phyloP scores from a whole-genome alignment of 2,113 vertebrate genomes.

The Ochotona princeps region DNA sequence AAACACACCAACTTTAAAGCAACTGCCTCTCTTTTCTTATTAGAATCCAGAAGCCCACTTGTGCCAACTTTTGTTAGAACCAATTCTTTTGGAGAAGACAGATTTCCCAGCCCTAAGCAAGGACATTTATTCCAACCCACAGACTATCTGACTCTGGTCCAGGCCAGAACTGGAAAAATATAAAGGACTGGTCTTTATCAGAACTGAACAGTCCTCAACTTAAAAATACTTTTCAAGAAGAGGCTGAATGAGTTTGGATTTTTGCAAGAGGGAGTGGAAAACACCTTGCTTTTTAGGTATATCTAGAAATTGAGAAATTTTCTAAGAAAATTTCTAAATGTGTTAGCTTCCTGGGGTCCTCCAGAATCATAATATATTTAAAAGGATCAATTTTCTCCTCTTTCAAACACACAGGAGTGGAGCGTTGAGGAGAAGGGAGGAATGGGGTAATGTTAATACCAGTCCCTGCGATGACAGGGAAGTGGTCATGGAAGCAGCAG shows the following conservation, averaged over 20 bases:
- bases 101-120: not conserved
- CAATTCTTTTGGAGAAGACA: not conserved
- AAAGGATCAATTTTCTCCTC: not conserved
- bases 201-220: not conserved
- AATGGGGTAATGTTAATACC: not conserved
- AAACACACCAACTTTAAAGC: not conserved
- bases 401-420: not conserved
- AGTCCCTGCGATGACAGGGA: not conserved
- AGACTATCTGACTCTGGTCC: not conserved
- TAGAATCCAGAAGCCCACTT: not conserved
- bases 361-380: not conserved
- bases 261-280: slow-evolving; percentile 2
- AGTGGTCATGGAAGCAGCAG: not conserved
- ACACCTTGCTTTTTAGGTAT: slow-evolving; percentile 14
- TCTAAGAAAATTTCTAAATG: not conserved
- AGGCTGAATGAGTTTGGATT: slow-evolving; percentile 2
- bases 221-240: not conserved
- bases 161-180: not conserved
- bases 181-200: not conserved
- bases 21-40: not conserved
- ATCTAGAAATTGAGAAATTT: slow-evolving; percentile 25
- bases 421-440: accelerated
- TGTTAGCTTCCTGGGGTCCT: not conserved
- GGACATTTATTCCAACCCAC: too few relatives aligned
- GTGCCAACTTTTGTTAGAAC: not conserved